phyloP scores from a whole-genome alignment of 2,888 invertebrate species.

The Hydrotaea diabolus region DNA sequence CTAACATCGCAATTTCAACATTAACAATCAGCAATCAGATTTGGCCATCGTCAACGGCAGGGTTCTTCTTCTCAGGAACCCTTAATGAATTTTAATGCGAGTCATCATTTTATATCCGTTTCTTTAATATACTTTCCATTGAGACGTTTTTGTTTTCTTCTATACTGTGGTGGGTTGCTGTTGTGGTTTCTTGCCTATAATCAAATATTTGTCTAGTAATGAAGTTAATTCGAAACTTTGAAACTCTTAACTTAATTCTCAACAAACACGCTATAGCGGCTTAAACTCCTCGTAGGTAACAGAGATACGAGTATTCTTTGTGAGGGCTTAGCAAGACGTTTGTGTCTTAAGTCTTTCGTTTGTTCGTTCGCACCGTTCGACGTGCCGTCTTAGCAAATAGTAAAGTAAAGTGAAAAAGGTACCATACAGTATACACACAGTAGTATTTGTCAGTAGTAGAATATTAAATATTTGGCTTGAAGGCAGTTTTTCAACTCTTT shows the following conservation, averaged over 20 bases:
- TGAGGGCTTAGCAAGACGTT: background rate
- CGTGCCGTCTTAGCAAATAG: background rate
- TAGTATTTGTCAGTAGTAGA: conserved; percentile 51
- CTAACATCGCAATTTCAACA: background rate
- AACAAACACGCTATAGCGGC: conserved; percentile 51
- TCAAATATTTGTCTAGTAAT: conserved; percentile 53
- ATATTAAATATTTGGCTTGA: conserved; percentile 57
- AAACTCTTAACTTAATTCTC: conserved; percentile 57
- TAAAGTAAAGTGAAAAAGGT: background rate
- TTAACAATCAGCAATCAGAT: background rate
- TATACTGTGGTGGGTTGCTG: background rate
- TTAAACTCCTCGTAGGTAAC: background rate
- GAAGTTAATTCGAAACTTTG: conserved; percentile 56
- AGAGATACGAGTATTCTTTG: background rate
- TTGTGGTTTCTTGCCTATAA: conserved; percentile 4
- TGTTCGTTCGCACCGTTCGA: background rate
- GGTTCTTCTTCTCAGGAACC: conserved; percentile 26
- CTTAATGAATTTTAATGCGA: conserved; percentile 66
- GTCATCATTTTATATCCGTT: conserved; percentile 62
- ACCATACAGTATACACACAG: background rate
- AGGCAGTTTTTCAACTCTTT: conserved; percentile 38
- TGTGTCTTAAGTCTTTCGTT: conserved; percentile 19
- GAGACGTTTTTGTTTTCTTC: background rate
- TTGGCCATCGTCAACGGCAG: background rate
- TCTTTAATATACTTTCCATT: background rate